Conservation (phyloP, 1,140 invertebrate species). For the Trichoplusia ni region DNA sequence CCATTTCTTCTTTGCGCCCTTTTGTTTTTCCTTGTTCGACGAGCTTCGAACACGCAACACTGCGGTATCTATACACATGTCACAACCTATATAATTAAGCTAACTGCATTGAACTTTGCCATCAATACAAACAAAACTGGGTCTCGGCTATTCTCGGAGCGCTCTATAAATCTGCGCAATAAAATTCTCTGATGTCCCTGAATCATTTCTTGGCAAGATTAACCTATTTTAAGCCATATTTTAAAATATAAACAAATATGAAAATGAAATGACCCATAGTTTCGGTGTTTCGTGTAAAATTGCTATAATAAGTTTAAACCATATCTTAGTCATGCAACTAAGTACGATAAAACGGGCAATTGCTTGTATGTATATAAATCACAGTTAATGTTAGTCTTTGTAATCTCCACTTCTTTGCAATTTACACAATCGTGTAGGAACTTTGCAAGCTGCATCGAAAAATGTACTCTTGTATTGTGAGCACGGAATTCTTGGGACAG, state of each 20-base stretch:
- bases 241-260: neutral
- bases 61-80: constrained; percentile 41
- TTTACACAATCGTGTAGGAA: neutral
- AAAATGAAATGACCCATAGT: too few relatives aligned
- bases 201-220: neutral
- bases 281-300: too few relatives aligned
- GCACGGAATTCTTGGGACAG: neutral
- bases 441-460: neutral
- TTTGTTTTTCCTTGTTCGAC: constrained; percentile 12
- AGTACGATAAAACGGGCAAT: too few relatives aligned
- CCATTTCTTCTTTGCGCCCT: constrained; percentile 24
- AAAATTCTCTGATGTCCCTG: constrained; percentile 29
- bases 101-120: constrained; percentile 46
- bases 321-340: too few relatives aligned
- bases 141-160: constrained; percentile 45
- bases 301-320: too few relatives aligned
- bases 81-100: constrained; percentile 37
- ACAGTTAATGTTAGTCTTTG: too few relatives aligned
- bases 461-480: constrained; percentile 10
- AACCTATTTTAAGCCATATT: neutral
- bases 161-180: constrained; percentile 35
- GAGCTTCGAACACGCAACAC: constrained; percentile 32
- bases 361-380: too few relatives aligned
- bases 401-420: too few relatives aligned
- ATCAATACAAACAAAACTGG: constrained; percentile 45